Conservation (phyloP, 2,888 invertebrate genomes). For the Ochropleura leucogaster region DNA sequence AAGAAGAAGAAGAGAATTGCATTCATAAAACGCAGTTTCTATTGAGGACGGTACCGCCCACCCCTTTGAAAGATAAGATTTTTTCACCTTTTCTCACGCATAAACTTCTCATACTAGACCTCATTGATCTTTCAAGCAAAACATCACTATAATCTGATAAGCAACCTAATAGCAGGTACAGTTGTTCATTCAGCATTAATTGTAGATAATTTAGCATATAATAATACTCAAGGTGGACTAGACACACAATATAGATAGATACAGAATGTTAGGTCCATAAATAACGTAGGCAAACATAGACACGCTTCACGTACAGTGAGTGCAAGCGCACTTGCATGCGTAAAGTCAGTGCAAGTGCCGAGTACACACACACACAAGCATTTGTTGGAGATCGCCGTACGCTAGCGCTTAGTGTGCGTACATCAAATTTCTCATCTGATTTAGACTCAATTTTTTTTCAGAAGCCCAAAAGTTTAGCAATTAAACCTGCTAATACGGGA, state of each 20-base stretch:
- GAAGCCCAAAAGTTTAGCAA: background rate
- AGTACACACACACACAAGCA: no score
- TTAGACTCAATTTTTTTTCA: background rate
- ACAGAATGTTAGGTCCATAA: constrained; percentile 15
- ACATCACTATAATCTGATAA: constrained; percentile 52
- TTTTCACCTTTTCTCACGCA: constrained; percentile 17
- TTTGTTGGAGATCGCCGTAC: background rate
- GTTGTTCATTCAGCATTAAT: constrained; percentile 69
- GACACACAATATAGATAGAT: background rate
- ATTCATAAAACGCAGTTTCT: constrained; percentile 1
- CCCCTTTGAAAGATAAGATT: constrained; percentile 15
- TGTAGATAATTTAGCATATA: constrained; percentile 67
- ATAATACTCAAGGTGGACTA: constrained; percentile 71
- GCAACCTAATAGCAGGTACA: constrained; percentile 46
- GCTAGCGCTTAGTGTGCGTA: background rate
- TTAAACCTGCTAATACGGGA: no score
- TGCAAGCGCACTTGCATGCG: background rate
- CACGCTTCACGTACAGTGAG: background rate
- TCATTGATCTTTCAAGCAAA: constrained; percentile 49
- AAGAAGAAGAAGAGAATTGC: constrained; percentile 3
- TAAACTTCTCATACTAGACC: constrained; percentile 28
- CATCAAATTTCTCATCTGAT: no score
- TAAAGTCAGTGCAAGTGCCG: no score
- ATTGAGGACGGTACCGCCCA: constrained; percentile 25
- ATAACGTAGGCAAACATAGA: background rate